Conservation (phyloP, 2,113 vertebrate species). For the Lathamus discolor region DNA sequence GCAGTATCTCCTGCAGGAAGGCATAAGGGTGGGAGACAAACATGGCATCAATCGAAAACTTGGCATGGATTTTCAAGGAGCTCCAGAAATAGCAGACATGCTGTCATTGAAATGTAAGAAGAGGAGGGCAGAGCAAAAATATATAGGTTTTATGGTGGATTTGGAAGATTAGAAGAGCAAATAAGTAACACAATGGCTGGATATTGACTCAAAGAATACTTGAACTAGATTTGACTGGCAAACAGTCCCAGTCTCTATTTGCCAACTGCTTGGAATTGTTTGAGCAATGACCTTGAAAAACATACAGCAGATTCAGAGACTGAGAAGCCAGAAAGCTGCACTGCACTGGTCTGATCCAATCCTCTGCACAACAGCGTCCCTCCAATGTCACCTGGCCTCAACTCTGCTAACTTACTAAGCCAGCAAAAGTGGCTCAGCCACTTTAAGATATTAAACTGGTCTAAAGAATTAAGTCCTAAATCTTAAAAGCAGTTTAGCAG, state of each 20-base stretch:
- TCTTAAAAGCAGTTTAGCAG: conserved; percentile 54
- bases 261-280: conserved; percentile 65
- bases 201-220: conserved; percentile 64
- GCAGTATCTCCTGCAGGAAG: neutral
- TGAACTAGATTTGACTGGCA: conserved; percentile 63
- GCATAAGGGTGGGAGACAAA: neutral
- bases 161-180: conserved; percentile 66
- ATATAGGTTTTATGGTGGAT: conserved; percentile 50
- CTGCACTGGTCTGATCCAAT: neutral
- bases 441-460: conserved; percentile 26
- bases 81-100: conserved; percentile 45
- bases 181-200: conserved; percentile 63
- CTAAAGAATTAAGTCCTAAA: conserved; percentile 48
- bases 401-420: conserved; percentile 32
- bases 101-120: conserved; percentile 33
- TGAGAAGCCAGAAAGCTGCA: conserved; percentile 26
- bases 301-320: conserved; percentile 32
- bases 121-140: conserved; percentile 28
- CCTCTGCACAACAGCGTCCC: neutral
- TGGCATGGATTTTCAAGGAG: conserved; percentile 12
- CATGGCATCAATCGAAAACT: neutral
- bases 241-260: conserved; percentile 58
- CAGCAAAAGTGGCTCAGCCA: conserved; percentile 35
- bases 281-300: conserved; percentile 66
- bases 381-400: conserved; percentile 11